phyloP scores from a whole-genome alignment of 2,113 vertebrate species.

The Polypterus senegalus region DNA sequence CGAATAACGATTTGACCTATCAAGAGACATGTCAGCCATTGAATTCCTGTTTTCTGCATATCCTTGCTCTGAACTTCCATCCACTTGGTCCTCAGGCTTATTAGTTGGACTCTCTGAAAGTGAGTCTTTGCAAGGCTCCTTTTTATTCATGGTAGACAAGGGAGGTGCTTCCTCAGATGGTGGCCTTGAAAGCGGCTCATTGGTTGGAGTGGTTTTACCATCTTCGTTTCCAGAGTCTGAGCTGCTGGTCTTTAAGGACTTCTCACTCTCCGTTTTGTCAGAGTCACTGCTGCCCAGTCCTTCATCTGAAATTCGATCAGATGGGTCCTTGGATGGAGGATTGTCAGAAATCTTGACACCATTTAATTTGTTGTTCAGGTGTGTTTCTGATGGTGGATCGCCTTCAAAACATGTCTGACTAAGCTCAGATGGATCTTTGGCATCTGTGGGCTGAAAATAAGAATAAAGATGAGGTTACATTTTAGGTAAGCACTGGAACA shows the following conservation, averaged over 20 bases:
- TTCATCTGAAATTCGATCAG: conserved; percentile 23
- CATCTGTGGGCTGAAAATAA: conserved; percentile 49
- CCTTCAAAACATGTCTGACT: conserved; percentile 61
- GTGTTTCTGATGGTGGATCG: conserved; percentile 33
- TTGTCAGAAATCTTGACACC: not conserved
- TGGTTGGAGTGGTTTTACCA: conserved; percentile 30
- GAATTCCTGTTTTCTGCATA: too few species aligned
- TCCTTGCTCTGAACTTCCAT: too few species aligned
- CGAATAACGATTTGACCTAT: conserved; percentile 48
- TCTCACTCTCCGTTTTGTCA: conserved; percentile 43
- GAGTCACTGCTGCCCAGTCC: conserved; percentile 24
- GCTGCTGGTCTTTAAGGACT: conserved; percentile 37
- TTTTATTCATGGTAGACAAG: too few species aligned
- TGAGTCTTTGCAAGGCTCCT: too few species aligned
- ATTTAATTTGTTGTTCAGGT: conserved; percentile 8
- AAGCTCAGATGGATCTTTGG: conserved; percentile 49
- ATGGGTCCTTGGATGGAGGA: conserved; percentile 8
- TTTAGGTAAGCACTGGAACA: too few species aligned
- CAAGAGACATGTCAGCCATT: too few species aligned
- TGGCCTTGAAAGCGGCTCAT: too few species aligned
- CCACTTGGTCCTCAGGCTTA: conserved; percentile 38
- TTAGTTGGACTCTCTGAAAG: conserved; percentile 35
- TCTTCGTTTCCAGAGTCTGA: conserved; percentile 48
- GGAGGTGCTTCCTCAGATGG: too few species aligned
- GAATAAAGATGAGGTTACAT: too few species aligned